phyloP scores from a whole-genome alignment of 2,113 vertebrate species.

The Myiopsitta monachus region DNA sequence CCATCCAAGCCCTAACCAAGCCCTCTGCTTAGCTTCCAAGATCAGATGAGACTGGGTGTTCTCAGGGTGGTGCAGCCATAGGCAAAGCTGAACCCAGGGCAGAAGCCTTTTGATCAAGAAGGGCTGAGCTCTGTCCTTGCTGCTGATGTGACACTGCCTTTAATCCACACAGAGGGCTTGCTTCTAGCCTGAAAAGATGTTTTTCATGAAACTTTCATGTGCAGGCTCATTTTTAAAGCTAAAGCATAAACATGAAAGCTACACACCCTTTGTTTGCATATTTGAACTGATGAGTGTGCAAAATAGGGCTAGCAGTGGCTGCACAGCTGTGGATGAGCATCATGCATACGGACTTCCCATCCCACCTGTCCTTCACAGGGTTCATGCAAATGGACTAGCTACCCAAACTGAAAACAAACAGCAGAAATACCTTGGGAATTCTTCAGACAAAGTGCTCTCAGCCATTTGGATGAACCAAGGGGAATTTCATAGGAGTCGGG shows the following conservation, averaged over 20 bases:
- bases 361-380: background rate
- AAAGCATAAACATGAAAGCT: background rate
- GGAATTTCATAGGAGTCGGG: background rate
- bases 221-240: background rate
- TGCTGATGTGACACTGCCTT: background rate
- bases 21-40: background rate
- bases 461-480: background rate
- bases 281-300: background rate
- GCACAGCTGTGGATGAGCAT: background rate
- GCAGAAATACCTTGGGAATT: background rate
- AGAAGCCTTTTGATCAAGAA: background rate
- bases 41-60: background rate
- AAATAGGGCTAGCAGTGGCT: background rate
- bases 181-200: background rate
- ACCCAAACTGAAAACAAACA: background rate
- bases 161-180: background rate
- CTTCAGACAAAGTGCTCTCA: background rate
- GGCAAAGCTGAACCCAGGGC: background rate
- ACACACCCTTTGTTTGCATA: background rate
- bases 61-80: background rate
- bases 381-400: background rate
- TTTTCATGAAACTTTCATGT: background rate
- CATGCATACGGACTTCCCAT: rapidly evolving
- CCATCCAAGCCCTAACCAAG: background rate
- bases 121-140: background rate